Evolutionary conservation across 2,888 invertebrate genomes (phyloP), one percentile per base, ranked within the genome.

Genomic region (Mythimna albipuncta): DNA sequence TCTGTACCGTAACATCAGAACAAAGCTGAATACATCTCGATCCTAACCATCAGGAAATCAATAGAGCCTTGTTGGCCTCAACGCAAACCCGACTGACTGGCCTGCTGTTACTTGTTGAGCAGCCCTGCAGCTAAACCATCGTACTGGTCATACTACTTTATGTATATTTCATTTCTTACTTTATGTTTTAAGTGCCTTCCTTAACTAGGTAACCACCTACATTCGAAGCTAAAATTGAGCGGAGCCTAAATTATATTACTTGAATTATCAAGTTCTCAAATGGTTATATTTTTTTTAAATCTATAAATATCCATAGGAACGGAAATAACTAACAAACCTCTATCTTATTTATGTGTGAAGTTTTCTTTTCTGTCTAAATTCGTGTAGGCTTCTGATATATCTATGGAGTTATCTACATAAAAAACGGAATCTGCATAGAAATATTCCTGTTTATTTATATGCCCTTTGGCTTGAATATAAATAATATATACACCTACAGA

Each of bases 21-120:
- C 55, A 67, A 54, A 65, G 41, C 32, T 41, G 44, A 55, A 66
- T 55, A 64, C 54, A 44, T 69, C 41, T 64, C 41, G 62, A 62
- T 38, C 9, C n/a, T 72, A 64, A 55, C 54, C 55, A 82, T 72
- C 79, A 85, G 72, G 85, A 82, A 83, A 75, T 78, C 57, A 64
- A 61, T 63, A 11, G 38, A 26, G 58, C 47, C 65, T 19, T 35
- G 72, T 70, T 67, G 75, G 64, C 69, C 80, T 83, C 66, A 69
- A n/a, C 6, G 32, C 13, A 75, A 79, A 83, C 80, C 68, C 19
- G 81, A 61, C 65, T 41, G 54, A 83, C 81, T 57, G 68, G 76
- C 69, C 67, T 47, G n/a, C 32, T 55, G 72, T 63, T 77, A 69
- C 72, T 68, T 82, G 72, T 77, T 82, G 78, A 69, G 69, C 69